Evolutionary conservation across 2,113 vertebrate genomes (phyloP).

Genomic region (Irena cyanogastra): DNA sequence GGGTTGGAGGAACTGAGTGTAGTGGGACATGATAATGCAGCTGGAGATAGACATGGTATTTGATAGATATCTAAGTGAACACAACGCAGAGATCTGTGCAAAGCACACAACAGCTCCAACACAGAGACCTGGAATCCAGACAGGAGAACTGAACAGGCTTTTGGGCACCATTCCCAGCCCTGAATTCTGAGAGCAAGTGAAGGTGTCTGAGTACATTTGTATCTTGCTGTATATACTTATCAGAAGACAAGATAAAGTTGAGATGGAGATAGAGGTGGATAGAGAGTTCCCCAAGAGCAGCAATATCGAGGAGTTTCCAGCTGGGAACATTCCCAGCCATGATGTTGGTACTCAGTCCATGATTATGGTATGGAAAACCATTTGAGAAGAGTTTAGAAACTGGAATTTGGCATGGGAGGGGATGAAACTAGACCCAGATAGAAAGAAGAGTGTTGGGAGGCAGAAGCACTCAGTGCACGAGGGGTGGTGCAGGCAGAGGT

Average conservation of each 20-base stretch:
- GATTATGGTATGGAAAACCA: background rate
- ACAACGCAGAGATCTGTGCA: fast-evolving
- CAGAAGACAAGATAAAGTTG: background rate
- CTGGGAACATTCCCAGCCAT: background rate
- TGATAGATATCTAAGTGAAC: background rate
- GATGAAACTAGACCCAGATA: background rate
- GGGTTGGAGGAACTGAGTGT: background rate
- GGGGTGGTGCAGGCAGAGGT: background rate
- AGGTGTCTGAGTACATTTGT: background rate
- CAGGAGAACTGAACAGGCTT: background rate
- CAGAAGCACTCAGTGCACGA: background rate
- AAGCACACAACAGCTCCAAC: background rate
- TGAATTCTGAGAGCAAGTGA: background rate
- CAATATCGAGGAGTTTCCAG: background rate
- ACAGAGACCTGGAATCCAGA: background rate
- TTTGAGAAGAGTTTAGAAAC: background rate
- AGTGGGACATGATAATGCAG: background rate
- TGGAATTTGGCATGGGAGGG: background rate
- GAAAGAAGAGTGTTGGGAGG: background rate
- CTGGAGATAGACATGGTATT: background rate
- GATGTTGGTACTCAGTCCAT: background rate
- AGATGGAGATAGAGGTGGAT: background rate
- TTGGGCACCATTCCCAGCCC: background rate
- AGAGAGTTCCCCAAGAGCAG: background rate
- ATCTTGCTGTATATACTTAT: background rate